Evolutionary conservation across 2,797 vertebrate species (phyloP), one percentile per base, ranked within the genome.

Genomic region (Chanos chanos): DNA sequence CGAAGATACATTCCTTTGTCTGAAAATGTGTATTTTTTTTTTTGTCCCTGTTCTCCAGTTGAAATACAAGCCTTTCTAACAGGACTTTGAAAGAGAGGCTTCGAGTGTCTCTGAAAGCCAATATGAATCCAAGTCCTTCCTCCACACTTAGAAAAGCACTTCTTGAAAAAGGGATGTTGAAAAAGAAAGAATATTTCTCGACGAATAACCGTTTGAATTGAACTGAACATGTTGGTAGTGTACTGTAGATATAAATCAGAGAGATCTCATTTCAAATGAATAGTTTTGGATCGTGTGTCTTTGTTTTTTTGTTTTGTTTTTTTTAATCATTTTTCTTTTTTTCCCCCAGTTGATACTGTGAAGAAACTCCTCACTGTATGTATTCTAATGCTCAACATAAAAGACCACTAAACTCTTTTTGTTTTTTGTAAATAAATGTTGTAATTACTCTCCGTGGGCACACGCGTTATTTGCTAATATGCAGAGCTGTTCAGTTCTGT

Each of bases 351-450:
- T 55, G 75, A 69, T 71, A 81, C 76, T 86, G 81, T 85, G 80
- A 86, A 79, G 63, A 37, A 21, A 53, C 66, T 39, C 34, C 66
- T 31, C 9, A 63, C 36, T 72, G 60, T 68, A 45, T 21, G 44
- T 51, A 45, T 40, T 30, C 31, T 74, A 58, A 65, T 76, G 62
- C 60, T n/a, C n/a, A 71, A 75, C 40, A 73, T 7, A 74, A 75
- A 80, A 81, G 61, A 89, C 83, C 82, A 85, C 81, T 83, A 71
- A 79, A 68, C 55, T 48, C n/a, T 52, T 60, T 39, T n/a, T n/a
- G n/a, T n/a, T 54, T 62, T 52, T 71, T 87, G 82, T 85, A 85
- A 89, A 89, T 89, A 88, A 87, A 88, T 44, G 40, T n/a, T 61
- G 8, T 51, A 64, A 64, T 75, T 71, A 66, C 21, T 43, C 13